These are phyloP conservation scores for Otus scops DNA, from an alignment of 2,797 vertebrate genomes.

Conservation along the genomic window DNA sequence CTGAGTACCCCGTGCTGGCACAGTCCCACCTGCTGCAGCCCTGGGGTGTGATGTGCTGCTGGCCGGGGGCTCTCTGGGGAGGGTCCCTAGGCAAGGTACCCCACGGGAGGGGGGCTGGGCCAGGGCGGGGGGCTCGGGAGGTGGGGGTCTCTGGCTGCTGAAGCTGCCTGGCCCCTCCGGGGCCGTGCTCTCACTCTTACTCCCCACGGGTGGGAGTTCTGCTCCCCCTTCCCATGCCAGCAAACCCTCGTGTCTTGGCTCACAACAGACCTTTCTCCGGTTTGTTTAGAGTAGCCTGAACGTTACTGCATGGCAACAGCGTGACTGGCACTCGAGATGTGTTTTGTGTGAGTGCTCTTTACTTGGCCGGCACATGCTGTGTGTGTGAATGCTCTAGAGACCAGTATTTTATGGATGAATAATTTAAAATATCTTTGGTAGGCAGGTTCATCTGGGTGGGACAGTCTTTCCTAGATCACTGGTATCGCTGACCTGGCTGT, in stretches of 20 bases:
- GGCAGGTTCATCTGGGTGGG: neutral
- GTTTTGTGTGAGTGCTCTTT: neutral
- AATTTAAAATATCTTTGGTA: neutral
- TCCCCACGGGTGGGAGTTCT: rapidly evolving
- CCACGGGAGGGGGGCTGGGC: neutral
- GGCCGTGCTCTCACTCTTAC: rapidly evolving
- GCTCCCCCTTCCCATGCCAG: rapidly evolving
- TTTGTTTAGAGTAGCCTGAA: neutral
- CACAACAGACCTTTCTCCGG: rapidly evolving
- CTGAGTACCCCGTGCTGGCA: rapidly evolving
- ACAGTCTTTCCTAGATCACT: neutral
- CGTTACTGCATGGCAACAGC: rapidly evolving
- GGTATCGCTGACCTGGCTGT: neutral
- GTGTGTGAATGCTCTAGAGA: neutral
- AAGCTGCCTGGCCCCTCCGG: neutral
- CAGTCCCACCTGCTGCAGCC: neutral
- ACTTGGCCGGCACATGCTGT: neutral
- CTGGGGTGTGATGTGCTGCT: rapidly evolving
- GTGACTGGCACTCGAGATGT: rapidly evolving
- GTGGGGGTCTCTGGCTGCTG: neutral
- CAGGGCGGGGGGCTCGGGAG: neutral
- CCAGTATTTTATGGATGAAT: neutral
- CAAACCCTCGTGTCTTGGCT: rapidly evolving
- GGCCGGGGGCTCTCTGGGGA: neutral
- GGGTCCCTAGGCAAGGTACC: rapidly evolving